Evolutionary conservation across 2,113 vertebrate species (phyloP).

Genomic region (Anguilla rostrata): DNA sequence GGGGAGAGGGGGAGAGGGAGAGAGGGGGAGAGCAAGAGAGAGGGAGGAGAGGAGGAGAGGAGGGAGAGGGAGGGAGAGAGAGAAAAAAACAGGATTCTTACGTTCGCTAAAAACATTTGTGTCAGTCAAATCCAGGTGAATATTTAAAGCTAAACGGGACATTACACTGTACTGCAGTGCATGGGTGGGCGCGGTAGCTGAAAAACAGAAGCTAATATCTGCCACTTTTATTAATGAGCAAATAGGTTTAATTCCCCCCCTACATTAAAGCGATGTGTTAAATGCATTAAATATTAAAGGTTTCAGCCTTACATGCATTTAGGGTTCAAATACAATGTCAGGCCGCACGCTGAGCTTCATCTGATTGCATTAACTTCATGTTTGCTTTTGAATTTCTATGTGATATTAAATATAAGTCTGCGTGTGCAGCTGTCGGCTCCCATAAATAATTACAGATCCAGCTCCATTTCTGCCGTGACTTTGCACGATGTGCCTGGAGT

Average conservation of each 20-base stretch:
- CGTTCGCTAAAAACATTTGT: constrained; percentile 92
- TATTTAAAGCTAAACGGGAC: constrained; percentile 71
- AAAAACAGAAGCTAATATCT: constrained; percentile 7
- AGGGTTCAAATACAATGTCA: constrained; percentile 1
- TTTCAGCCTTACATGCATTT: neutral
- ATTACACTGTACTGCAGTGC: neutral
- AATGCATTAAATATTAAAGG: neutral
- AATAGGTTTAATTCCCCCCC: neutral
- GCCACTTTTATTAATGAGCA: neutral
- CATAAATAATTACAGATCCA: neutral
- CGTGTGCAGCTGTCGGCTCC: constrained; percentile 11
- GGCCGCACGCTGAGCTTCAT: neutral
- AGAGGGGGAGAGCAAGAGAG: too few species aligned
- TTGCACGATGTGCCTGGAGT: neutral
- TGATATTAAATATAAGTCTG: constrained; percentile 14
- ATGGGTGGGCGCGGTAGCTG: neutral
- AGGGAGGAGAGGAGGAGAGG: neutral
- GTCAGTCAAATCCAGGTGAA: constrained; percentile 95
- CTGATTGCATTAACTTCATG: neutral
- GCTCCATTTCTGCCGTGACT: neutral
- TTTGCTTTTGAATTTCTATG: neutral
- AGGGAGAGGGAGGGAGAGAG: constrained; percentile 9
- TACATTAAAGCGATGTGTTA: neutral
- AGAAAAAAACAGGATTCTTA: constrained; percentile 84
- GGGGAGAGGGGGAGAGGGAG: too few species aligned